These are phyloP conservation scores for Arrhamphus sclerolepis DNA, from an alignment of 2,797 vertebrate genomes.

Conservation along the genomic window DNA sequence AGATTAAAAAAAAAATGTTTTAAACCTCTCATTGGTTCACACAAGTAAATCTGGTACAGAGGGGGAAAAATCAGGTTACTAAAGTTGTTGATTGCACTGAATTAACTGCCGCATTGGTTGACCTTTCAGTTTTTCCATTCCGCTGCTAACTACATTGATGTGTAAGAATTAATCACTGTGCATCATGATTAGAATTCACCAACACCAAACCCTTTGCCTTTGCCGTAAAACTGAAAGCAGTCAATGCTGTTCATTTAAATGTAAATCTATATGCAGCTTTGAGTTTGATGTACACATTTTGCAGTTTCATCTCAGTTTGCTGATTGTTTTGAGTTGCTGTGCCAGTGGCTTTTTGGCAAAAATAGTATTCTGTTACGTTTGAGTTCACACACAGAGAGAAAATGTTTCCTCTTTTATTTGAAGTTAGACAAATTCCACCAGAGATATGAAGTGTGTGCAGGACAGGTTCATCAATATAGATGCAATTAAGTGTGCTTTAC, in stretches of 20 bases:
- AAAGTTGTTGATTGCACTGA: conserved; percentile 40
- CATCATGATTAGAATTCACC: conserved; percentile 11
- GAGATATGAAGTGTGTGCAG: background rate
- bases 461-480: background rate
- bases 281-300: background rate
- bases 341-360: background rate
- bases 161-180: conserved; percentile 28
- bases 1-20: conserved; percentile 37
- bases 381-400: background rate
- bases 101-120: conserved; percentile 62
- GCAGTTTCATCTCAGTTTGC: background rate
- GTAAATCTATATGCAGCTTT: background rate
- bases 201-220: background rate
- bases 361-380: background rate
- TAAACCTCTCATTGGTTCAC: conserved; percentile 47
- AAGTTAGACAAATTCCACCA: background rate
- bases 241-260: background rate
- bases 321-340: background rate
- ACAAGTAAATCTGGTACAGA: conserved; percentile 37
- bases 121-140: conserved; percentile 80
- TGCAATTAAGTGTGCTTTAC: too few species aligned
- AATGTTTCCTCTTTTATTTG: background rate
- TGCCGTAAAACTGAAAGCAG: conserved; percentile 37
- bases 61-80: conserved; percentile 50
- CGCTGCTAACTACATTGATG: conserved; percentile 35